Evolutionary conservation across 2,797 vertebrate genomes (phyloP).

Genomic region (Parambassis ranga): DNA sequence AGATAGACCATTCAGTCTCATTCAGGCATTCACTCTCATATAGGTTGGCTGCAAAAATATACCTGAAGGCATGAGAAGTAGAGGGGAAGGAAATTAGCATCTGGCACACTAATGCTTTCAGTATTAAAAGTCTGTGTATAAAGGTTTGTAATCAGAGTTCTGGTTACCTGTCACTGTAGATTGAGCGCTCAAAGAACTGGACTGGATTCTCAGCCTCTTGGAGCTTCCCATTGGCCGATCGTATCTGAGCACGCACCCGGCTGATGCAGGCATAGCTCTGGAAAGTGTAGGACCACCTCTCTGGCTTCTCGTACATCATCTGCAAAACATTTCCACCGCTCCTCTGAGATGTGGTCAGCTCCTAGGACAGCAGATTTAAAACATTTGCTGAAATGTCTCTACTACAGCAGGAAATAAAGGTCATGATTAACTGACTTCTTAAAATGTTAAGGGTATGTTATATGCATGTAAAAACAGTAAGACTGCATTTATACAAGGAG

Average conservation of each 20-base stretch:
- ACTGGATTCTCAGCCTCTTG: conserved; percentile 81
- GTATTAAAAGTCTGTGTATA: no score
- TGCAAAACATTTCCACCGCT: conserved; percentile 89
- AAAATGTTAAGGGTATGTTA: no score
- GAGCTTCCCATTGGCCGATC: conserved; percentile 77
- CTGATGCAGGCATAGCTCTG: conserved; percentile 94
- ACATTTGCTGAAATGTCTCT: no score
- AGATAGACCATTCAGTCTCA: conserved; percentile 92
- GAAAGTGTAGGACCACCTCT: conserved; percentile 94
- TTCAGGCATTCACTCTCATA: conserved; percentile 92
- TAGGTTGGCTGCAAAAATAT: conserved; percentile 92
- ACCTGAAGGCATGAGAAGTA: conserved; percentile 71
- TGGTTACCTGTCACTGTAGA: conserved; percentile 98
- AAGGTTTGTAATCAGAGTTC: no score
- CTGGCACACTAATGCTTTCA: no score
- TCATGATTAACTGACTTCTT: no score
- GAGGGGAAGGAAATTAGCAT: not conserved
- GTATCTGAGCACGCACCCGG: conserved; percentile 88
- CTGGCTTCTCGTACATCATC: conserved; percentile 95
- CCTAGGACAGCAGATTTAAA: conserved; percentile 68
- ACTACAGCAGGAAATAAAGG: no score
- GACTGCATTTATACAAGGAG: no score
- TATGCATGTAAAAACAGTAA: no score
- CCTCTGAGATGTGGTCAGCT: conserved; percentile 88
- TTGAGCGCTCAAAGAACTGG: conserved; percentile 91